Base-by-base conservation (phyloP, 2,888 invertebrate genomes). In the Spodoptera exigua region DNA sequence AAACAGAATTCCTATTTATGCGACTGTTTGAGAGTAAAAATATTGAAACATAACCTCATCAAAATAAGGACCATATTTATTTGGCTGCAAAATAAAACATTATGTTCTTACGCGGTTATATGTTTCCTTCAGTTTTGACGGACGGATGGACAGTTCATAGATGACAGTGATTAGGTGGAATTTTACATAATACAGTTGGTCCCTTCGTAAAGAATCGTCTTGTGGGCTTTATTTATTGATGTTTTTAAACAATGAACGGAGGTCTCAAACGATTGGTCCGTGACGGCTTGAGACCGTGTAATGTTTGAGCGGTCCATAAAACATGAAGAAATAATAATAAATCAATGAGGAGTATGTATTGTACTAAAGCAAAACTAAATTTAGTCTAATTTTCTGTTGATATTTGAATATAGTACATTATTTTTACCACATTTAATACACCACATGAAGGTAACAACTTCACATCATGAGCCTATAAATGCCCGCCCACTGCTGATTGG, bases 101-200 rank as follows among this genome's bases (percentile, higher is more conserved):
- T 39, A 4, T 55, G 41, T 46, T 58, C 41, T 41, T 44, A 41
- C 13, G 11, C n/a, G 10, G 37, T 40, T 17, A 55, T 59, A 48
- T 27, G 46, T 66, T 52, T 61, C 12, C 53, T 49, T 40, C 54
- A 36, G 54, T 54, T 60, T 70, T 63, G 58, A 69, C 55, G 55
- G 76, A 61, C 21, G 27, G 51, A 62, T 55, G 35, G 41, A 45
- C 54, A 41, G 58, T 65, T 49, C 44, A 57, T 67, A 75, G 70
- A 78, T 81, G 81, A 78, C 77, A 80, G 72, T 80, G 80, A 82
- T 83, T 79, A 80, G 76, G 61, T 73, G 66, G 45, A 58, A 64
- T 74, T 78, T 76, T 73, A 75, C 79, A 80, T 78, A 79, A 69
- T 59, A 67, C 37, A 60, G 69, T 52, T 64, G 67, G 48, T 39